phyloP scores from a whole-genome alignment of 2,888 invertebrate genomes.

The Mimachlamys varia region DNA sequence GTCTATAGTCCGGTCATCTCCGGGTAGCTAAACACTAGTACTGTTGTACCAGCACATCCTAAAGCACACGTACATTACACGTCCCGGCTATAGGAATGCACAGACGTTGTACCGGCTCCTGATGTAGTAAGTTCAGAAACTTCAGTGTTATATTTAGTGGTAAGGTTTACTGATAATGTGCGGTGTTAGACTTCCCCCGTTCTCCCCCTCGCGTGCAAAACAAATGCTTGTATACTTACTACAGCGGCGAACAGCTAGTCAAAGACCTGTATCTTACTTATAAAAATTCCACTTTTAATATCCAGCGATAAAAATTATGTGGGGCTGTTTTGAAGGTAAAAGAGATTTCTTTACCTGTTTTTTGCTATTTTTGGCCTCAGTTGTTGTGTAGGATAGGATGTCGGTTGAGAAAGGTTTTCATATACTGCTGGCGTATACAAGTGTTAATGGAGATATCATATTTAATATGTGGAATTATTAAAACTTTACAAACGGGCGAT shows the following conservation, averaged over 20 bases:
- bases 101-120: not conserved
- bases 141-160: not conserved
- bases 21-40: not conserved
- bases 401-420: not conserved
- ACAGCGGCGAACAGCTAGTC: not conserved
- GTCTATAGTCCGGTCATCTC: not conserved
- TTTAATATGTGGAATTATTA: not conserved
- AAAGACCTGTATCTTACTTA: not conserved
- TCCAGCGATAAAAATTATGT: not conserved
- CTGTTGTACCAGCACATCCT: not conserved
- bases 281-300: not conserved
- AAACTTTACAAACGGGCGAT: not conserved
- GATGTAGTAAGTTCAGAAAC: no score
- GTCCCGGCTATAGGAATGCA: not conserved
- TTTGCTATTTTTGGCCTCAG: not conserved
- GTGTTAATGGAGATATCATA: not conserved
- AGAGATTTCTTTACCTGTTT: not conserved
- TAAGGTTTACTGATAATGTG: not conserved
- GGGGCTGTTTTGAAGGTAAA: not conserved
- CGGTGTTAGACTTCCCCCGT: not conserved
- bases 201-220: conserved; percentile 16
- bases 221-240: not conserved
- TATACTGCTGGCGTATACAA: not conserved
- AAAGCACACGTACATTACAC: conserved; percentile 8
- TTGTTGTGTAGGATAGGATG: not conserved